Evolutionary conservation across 1,140 invertebrate genomes (phyloP).

Genomic region (Schmidtea mediterranea): DNA sequence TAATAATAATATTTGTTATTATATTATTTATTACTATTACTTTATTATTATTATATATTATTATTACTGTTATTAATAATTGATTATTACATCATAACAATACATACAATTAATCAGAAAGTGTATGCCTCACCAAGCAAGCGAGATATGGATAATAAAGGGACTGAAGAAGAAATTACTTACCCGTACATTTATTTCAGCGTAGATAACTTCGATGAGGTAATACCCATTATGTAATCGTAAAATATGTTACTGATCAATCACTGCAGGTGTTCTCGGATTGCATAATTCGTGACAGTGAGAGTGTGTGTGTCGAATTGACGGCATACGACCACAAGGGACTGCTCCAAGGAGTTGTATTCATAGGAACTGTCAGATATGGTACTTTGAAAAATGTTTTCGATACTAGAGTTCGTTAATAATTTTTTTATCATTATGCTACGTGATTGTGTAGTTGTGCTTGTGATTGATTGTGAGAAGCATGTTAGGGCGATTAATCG

Average conservation of each 20-base stretch:
- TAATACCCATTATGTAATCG: conserved; percentile 20
- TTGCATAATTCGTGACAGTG: conserved; percentile 70
- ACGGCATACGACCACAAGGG: conserved; percentile 46
- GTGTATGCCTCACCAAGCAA: conserved; percentile 87
- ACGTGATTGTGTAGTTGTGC: not conserved
- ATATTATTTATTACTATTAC: too few relatives aligned
- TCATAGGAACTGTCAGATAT: conserved; percentile 80
- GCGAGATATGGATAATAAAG: conserved; percentile 84
- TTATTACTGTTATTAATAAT: too few relatives aligned
- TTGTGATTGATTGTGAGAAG: too few relatives aligned
- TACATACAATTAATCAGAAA: conserved; percentile 25
- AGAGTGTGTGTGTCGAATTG: conserved; percentile 90
- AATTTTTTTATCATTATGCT: not conserved
- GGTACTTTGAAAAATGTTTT: conserved; percentile 84
- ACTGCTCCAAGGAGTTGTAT: conserved; percentile 57
- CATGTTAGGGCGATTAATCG: too few relatives aligned
- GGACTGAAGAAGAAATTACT: conserved; percentile 84
- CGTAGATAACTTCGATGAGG: conserved; percentile 96
- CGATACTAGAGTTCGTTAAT: conserved; percentile 53
- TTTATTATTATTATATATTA: too few relatives aligned
- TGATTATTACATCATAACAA: not conserved
- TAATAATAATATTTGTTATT: not conserved
- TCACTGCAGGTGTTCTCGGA: conserved; percentile 50
- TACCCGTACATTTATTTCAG: conserved; percentile 96
- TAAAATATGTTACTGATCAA: not conserved